Evolutionary conservation across 2,797 vertebrate genomes (phyloP), one percentile per base, ranked within the genome.

Genomic region (Chloroceryle inda): DNA sequence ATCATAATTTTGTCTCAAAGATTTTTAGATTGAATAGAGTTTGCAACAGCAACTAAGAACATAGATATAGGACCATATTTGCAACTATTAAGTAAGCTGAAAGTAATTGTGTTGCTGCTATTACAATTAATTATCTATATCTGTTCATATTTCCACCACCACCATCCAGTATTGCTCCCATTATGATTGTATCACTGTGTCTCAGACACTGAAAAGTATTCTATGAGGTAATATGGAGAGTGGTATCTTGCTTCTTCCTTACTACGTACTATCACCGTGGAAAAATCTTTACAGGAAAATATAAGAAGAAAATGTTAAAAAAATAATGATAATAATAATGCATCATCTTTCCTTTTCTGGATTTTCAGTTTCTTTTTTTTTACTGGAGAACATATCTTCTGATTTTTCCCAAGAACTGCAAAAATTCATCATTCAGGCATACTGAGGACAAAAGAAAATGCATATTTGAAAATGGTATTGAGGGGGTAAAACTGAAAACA

Each of bases 41-140:
- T 93, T 85, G 49, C 16, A 37, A 18, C 12, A 75, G 11, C 20
- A 88, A 11, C 31, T 52, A 86, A 75, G 13, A 78, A 49, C 58
- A 49, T 53, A 74, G 74, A 67, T 35, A 12, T 72, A 72, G 27
- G 11, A 10, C 17, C 40, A 56, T 74, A 73, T 83, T 68, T 86
- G 31, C 49, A 74, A 72, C 40, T 90, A 52, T 23, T 66, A 68
- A 66, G 67, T 63, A 82, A n/a, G 38, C 17, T 88, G 75, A 76
- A 91, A 80, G 16, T 49, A 78, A 72, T 56, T 64, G 42, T 61
- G 14, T 59, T 74, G 21, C 20, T 83, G 26, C 9, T 90, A 21
- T 64, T 86, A 52, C 8, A 68, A 89, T 64, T 93, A 94, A 68
- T 90, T 93, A 64, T 40, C 37, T 21, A 20, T 83, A 68, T 86